These are phyloP conservation scores for Bombus balteatus DNA, from an alignment of 1,140 invertebrate genomes.

Conservation along the genomic window DNA sequence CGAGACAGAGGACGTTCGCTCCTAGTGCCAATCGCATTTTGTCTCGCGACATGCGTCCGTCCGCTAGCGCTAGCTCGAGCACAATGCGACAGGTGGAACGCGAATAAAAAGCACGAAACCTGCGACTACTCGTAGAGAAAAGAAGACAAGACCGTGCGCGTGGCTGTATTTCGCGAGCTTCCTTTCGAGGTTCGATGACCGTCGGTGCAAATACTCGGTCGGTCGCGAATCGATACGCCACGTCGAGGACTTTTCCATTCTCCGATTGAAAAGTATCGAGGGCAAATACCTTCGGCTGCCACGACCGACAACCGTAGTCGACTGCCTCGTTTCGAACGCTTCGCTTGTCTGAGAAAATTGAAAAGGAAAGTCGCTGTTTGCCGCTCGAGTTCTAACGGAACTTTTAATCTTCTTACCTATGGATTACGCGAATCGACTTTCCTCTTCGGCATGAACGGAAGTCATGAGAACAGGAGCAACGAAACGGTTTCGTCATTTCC, in stretches of 20 bases:
- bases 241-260: background rate
- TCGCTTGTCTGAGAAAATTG: background rate
- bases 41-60: conserved; percentile 6
- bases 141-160: background rate
- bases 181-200: conserved; percentile 36
- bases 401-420: conserved; percentile 3
- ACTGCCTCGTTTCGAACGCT: background rate
- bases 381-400: background rate
- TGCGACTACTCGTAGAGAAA: background rate
- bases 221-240: conserved; percentile 13
- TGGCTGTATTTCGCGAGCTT: background rate
- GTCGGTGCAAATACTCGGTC: conserved; percentile 12
- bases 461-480: conserved; percentile 1
- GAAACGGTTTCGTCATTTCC: background rate
- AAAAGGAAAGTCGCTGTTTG: background rate
- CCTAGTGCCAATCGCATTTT: conserved; percentile 52
- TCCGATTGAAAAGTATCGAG: background rate
- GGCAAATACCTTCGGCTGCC: background rate
- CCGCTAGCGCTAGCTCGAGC: background rate
- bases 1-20: background rate
- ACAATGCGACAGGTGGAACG: conserved; percentile 62
- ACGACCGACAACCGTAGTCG: background rate
- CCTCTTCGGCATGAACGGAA: background rate
- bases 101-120: conserved; percentile 53
- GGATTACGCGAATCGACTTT: conserved; percentile 41